phyloP scores from a whole-genome alignment of 1,140 invertebrate genomes.

The Uloborus diversus region DNA sequence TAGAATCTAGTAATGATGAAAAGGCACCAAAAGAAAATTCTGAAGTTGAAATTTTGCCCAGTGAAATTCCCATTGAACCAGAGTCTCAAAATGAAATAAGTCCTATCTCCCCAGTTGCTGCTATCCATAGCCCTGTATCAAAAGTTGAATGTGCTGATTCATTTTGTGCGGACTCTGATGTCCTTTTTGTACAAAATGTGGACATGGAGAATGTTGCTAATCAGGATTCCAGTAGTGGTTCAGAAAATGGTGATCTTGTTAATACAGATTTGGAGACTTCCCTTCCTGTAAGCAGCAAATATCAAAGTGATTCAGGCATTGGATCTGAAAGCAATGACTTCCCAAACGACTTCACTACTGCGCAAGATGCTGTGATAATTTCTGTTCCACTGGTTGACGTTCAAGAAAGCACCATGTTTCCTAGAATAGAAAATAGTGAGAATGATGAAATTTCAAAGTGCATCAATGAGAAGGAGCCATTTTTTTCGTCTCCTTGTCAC shows the following conservation, averaged over 20 bases:
- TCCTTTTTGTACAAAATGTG: neutral
- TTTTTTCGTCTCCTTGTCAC: neutral
- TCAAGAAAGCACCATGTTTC: neutral
- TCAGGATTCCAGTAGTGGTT: slow-evolving; percentile 29
- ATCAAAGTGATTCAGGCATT: slow-evolving; percentile 44
- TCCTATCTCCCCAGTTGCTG: neutral
- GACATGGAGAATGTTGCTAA: neutral
- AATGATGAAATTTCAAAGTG: neutral
- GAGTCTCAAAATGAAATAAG: neutral
- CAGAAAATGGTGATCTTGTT: slow-evolving; percentile 20
- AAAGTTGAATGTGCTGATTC: neutral
- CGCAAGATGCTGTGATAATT: slow-evolving; percentile 30
- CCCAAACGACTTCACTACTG: neutral
- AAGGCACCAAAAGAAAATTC: neutral
- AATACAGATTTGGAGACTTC: neutral
- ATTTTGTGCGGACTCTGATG: neutral
- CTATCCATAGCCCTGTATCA: neutral
- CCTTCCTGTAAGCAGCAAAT: slow-evolving; percentile 2
- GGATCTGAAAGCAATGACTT: slow-evolving; percentile 45
- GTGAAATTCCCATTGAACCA: neutral
- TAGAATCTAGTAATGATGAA: neutral
- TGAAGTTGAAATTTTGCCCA: neutral
- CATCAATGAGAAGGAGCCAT: neutral
- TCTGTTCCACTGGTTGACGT: slow-evolving; percentile 1
- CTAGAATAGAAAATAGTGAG: slow-evolving; percentile 1